Conservation (phyloP, 2,888 invertebrate species). For the Phyllotreta striolata region DNA sequence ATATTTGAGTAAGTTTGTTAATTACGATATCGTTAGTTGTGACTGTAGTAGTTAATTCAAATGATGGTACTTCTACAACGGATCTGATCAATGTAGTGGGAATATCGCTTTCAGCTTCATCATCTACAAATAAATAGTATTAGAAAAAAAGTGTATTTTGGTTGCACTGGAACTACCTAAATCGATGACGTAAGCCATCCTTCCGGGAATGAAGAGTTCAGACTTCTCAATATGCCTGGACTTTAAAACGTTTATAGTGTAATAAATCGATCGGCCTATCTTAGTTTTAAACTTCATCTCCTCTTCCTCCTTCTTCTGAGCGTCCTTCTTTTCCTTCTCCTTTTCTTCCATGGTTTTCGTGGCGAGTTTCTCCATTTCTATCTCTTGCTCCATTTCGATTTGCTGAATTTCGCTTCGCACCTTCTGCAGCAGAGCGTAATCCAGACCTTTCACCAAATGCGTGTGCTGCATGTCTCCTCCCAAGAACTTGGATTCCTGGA, state of each 20-base stretch:
- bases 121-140: constrained; percentile 62
- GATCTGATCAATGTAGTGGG: constrained; percentile 95
- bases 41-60: constrained; percentile 71
- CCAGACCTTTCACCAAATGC: constrained; percentile 97
- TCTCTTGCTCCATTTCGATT: constrained; percentile 84
- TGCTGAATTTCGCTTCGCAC: constrained; percentile 89
- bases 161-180: constrained; percentile 60
- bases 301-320: constrained; percentile 70
- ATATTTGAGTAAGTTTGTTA: constrained; percentile 95
- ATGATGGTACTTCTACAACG: constrained; percentile 81
- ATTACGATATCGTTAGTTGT: constrained; percentile 89
- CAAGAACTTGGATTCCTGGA: constrained; percentile 98
- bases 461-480: constrained; percentile 97
- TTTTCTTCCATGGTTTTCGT: constrained; percentile 65
- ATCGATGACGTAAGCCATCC: constrained; percentile 99
- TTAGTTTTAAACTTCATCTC: constrained; percentile 85
- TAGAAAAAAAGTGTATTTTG: not conserved
- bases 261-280: constrained; percentile 79
- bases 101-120: constrained; percentile 88
- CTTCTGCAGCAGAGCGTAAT: constrained; percentile 91
- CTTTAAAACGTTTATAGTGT: constrained; percentile 72
- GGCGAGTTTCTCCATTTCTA: constrained; percentile 79
- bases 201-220: constrained; percentile 91
- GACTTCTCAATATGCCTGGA: constrained; percentile 81
- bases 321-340: constrained; percentile 56